Conservation (phyloP, 2,113 vertebrate genomes). For the Ahaetulla prasina region DNA sequence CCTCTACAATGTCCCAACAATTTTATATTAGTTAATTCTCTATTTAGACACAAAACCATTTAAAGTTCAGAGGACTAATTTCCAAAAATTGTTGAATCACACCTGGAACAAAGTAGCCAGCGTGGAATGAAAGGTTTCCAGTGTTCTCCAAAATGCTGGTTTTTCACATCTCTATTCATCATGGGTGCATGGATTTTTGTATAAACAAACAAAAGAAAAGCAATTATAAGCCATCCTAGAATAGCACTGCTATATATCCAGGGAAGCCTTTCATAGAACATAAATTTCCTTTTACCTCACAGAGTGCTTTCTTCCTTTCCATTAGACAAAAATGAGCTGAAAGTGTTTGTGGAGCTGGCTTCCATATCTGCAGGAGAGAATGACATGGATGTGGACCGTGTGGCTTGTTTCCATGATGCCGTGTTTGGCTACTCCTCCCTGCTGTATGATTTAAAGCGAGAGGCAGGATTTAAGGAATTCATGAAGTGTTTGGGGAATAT, state of each 20-base stretch:
- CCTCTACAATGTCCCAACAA: not conserved
- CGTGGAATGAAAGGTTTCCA: not conserved
- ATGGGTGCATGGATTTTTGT: fast-evolving
- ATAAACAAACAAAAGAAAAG: fast-evolving
- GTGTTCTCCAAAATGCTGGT: not conserved
- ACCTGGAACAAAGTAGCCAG: not conserved
- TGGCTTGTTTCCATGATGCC: constrained; percentile 90
- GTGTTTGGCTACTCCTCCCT: constrained; percentile 87
- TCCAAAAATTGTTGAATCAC: not conserved
- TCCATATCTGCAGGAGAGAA: constrained; percentile 97
- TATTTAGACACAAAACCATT: not conserved
- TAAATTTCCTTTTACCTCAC: not conserved
- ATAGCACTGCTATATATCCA: not conserved
- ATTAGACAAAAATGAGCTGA: constrained; percentile 87
- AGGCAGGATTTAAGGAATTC: constrained; percentile 72
- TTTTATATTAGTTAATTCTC: not conserved
- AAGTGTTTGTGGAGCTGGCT: constrained; percentile 95
- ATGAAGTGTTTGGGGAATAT: constrained; percentile 75
- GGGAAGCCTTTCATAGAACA: not conserved
- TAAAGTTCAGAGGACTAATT: not conserved
- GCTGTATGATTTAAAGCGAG: constrained; percentile 78
- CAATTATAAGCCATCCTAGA: not conserved
- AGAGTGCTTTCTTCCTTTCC: not conserved
- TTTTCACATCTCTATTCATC: not conserved
- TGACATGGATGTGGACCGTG: constrained; percentile 91